Percentiles rank a stretch among this genome's conserved stretches.
Conservation (phyloP, 2,888 invertebrate genomes). For the Euspilapteryx auroguttella region DNA sequence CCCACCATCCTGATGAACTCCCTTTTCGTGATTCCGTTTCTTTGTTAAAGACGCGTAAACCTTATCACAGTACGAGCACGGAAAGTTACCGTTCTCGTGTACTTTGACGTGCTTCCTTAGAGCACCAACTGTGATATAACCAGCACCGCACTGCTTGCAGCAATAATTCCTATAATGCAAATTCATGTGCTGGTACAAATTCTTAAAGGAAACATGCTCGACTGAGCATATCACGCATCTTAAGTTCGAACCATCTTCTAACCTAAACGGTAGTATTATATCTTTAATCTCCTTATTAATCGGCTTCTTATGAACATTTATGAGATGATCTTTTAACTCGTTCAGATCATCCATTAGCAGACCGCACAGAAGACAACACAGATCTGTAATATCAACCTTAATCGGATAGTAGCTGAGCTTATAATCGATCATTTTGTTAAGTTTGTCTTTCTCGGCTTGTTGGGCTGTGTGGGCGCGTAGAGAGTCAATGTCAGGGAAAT, state of each 20-base stretch:
- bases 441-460: constrained; percentile 37
- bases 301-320: constrained; percentile 27
- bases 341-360: constrained; percentile 31
- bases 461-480: constrained; percentile 35
- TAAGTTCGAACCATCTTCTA: constrained; percentile 36
- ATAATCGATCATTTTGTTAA: constrained; percentile 46
- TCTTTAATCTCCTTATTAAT: constrained; percentile 45
- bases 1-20: constrained; percentile 38
- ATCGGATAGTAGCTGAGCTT: constrained; percentile 52
- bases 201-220: constrained; percentile 44
- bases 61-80: constrained; percentile 55
- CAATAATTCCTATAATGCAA: constrained; percentile 49
- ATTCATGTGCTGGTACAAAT: constrained; percentile 49
- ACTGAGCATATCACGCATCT: constrained; percentile 42
- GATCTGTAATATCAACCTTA: constrained; percentile 42
- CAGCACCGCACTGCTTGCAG: constrained; percentile 45
- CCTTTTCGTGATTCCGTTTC: constrained; percentile 44
- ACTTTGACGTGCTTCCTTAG: constrained; percentile 48
- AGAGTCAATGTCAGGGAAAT: constrained; percentile 32
- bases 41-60: constrained; percentile 51
- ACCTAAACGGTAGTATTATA: constrained; percentile 42
- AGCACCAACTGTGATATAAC: constrained; percentile 45
- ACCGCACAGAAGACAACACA: constrained; percentile 32
- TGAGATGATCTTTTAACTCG: constrained; percentile 38
- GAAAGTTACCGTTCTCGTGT: constrained; percentile 52